Conservation (phyloP, 2,797 vertebrate genomes). For the Emydoidea blandingii region DNA sequence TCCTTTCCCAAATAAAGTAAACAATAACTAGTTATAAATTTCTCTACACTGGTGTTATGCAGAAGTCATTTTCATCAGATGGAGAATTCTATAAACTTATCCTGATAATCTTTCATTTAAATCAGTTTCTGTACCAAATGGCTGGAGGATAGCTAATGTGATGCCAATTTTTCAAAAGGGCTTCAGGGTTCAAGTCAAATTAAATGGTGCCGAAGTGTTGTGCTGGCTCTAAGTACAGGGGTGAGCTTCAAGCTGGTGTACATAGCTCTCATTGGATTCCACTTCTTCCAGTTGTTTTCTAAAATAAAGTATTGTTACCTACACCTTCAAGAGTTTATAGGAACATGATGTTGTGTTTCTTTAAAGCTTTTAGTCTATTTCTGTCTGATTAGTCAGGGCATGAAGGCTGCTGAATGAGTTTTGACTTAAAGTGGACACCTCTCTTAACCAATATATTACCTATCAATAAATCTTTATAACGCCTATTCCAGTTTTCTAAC, state of each 20-base stretch:
- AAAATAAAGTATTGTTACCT: neutral
- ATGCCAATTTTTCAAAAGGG: too few relatives aligned
- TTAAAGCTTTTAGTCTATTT: neutral
- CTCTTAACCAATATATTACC: neutral
- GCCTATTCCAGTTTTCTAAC: neutral
- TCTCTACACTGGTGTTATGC: neutral
- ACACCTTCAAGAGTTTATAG: neutral
- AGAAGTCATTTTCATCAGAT: conserved; percentile 39
- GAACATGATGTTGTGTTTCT: neutral
- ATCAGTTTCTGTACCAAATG: too few relatives aligned
- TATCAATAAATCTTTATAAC: neutral
- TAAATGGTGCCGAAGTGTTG: neutral
- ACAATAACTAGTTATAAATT: conserved; percentile 23
- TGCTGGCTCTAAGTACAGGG: neutral
- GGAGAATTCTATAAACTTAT: conserved; percentile 24
- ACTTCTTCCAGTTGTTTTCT: neutral
- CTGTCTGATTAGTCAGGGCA: neutral
- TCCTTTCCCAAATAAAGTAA: neutral
- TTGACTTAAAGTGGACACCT: neutral
- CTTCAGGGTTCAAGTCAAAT: neutral
- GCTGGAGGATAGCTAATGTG: too few relatives aligned
- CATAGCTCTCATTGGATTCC: neutral
- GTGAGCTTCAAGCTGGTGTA: neutral
- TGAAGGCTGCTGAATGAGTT: neutral
- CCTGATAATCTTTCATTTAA: neutral